Conservation (phyloP, 2,888 invertebrate genomes). For the Amphipoea lucens region DNA sequence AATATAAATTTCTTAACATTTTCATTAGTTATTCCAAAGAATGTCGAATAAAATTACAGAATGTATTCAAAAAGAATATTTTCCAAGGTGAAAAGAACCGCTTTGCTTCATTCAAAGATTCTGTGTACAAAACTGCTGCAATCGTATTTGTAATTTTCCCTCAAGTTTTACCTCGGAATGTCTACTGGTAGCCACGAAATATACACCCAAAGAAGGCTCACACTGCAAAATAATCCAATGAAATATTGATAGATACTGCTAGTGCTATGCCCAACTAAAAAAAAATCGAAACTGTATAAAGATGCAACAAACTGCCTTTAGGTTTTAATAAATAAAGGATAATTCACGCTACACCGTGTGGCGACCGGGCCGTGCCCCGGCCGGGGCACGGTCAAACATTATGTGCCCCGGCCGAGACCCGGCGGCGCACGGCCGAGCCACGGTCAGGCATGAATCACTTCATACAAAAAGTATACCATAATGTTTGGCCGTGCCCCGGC, state of each 20-base stretch:
- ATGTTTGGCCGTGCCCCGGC: too few relatives aligned
- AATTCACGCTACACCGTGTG: too few relatives aligned
- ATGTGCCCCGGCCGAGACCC: too few relatives aligned
- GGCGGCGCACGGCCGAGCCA: too few relatives aligned
- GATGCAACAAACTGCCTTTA: neutral
- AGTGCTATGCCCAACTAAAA: neutral
- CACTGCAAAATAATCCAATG: neutral
- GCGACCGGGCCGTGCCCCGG: too few relatives aligned
- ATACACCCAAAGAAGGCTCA: constrained; percentile 4
- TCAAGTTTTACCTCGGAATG: constrained; percentile 22
- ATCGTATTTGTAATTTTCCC: constrained; percentile 49
- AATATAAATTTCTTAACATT: neutral
- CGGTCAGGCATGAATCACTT: too few relatives aligned
- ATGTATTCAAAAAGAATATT: neutral
- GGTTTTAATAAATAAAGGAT: too few relatives aligned
- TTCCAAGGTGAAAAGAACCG: neutral
- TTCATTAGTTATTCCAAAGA: neutral
- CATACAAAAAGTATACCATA: too few relatives aligned
- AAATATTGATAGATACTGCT: neutral
- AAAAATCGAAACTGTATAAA: neutral
- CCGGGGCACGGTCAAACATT: too few relatives aligned
- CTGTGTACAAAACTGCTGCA: constrained; percentile 31
- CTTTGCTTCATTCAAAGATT: constrained; percentile 31
- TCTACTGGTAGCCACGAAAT: neutral
- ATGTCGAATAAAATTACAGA: neutral